A percentile compares a stretch with the other conserved stretches of the same genome.
Evolutionary conservation across 1,140 invertebrate species (phyloP).

Genomic region (Gerris buenoi): DNA sequence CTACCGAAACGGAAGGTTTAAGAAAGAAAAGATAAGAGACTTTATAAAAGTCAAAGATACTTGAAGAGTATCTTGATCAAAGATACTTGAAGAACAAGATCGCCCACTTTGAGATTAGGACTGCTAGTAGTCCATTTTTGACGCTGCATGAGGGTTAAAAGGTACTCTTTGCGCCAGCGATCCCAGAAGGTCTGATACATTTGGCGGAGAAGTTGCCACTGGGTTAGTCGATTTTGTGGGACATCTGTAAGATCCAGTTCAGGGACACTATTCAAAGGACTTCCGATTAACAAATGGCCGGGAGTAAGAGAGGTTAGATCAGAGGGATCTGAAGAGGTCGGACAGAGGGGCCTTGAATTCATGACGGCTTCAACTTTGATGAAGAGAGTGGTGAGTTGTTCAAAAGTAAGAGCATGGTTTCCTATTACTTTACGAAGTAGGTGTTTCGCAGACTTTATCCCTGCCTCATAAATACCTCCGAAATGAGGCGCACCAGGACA

Average conservation of each 20-base stretch:
- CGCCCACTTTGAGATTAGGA: slow-evolving; percentile 9
- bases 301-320: slow-evolving; percentile 19
- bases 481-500: slow-evolving; percentile 29
- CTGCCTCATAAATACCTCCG: no score
- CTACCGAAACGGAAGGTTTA: no score
- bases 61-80: no score
- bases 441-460: no score
- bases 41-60: no score
- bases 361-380: slow-evolving; percentile 18
- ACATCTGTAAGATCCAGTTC: slow-evolving; percentile 12
- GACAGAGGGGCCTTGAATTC: slow-evolving; percentile 17
- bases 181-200: slow-evolving; percentile 25
- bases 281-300: slow-evolving; percentile 23
- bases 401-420: no score
- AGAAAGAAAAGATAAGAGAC: no score
- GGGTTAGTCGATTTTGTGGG: slow-evolving; percentile 14
- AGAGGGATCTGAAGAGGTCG: slow-evolving; percentile 11
- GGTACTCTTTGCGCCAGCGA: slow-evolving; percentile 25
- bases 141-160: slow-evolving; percentile 20
- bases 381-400: slow-evolving; percentile 18
- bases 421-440: no score
- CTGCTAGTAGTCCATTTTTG: slow-evolving; percentile 20
- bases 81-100: no score
- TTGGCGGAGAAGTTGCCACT: slow-evolving; percentile 21
- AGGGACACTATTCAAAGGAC: slow-evolving; percentile 14